Percentiles rank a stretch among this genome's conserved stretches.
Conservation (phyloP, 2,888 invertebrate genomes). For the Acleris literana region DNA sequence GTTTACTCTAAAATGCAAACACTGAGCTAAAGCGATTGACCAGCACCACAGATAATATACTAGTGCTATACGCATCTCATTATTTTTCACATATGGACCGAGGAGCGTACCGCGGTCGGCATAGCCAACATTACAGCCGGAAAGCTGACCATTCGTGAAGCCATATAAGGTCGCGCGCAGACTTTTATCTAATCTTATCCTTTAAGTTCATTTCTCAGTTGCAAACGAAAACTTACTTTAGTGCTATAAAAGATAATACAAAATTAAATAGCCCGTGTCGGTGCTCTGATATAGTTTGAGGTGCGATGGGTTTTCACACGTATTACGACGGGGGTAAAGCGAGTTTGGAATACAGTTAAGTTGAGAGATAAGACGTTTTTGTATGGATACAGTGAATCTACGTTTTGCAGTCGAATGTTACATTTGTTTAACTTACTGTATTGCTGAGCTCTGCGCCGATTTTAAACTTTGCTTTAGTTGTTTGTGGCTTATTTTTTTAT, state of each 20-base stretch:
- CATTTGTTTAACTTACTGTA: constrained; percentile 45
- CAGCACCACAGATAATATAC: too few relatives aligned
- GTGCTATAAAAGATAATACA: constrained; percentile 27
- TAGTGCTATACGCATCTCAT: constrained; percentile 29
- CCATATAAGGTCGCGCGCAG: constrained; percentile 42
- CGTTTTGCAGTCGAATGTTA: constrained; percentile 42
- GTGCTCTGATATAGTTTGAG: constrained; percentile 9
- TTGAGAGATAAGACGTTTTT: neutral
- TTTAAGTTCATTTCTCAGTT: constrained; percentile 38
- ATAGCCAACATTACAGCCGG: constrained; percentile 45
- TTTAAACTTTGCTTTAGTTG: neutral
- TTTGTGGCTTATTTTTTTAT: too few relatives aligned
- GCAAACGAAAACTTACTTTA: constrained; percentile 33
- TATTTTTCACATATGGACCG: constrained; percentile 35
- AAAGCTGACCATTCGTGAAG: constrained; percentile 40
- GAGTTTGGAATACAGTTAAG: neutral
- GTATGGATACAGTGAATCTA: constrained; percentile 23
- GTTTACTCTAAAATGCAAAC: too few relatives aligned
- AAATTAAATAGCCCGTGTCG: constrained; percentile 25
- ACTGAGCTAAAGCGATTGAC: too few relatives aligned
- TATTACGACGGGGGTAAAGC: neutral
- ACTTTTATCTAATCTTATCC: constrained; percentile 48
- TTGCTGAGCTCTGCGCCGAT: constrained; percentile 37
- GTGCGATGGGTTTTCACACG: neutral
- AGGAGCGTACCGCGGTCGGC: constrained; percentile 15